Base-by-base conservation (phyloP, 2,797 vertebrate genomes). In the Epinephelus awoara region DNA sequence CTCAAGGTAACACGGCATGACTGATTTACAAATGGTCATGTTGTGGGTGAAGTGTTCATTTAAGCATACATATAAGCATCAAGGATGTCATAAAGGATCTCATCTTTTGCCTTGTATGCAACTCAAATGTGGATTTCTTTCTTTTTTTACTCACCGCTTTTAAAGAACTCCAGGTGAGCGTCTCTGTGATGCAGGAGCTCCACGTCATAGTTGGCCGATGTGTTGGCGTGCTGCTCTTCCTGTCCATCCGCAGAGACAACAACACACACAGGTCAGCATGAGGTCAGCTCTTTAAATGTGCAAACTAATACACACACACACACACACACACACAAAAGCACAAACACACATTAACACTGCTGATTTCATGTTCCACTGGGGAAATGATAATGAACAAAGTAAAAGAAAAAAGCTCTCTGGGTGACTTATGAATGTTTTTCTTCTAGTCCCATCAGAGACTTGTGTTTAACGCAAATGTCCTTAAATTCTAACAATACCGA, bases 211-310 rank as follows among this genome's bases (percentile, higher is more conserved):
- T 99, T 99, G 75, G 98, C 98, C 2, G 98, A 99, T 5, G 98
- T 99, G 92, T 99, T 99, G 72, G 98, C 98, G 63, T 99, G 98
- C 51, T 99, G 98, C 88, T 99, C 98, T 94, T 99, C 98, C 98
- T 99, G 96, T 72, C 92, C 91, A 77, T 49, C 88, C 90, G 84
- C 91, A 89, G 79, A 82, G 38, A 90, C 59, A 88, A 69, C 11
- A 58, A 93, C 77, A 89, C 73, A 80, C 1, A 65, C 55, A 40
- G 29, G 66, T 93, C 23, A 91, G 79, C 8, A 1, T 51, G 42
- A 55, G 25, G 27, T 62, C 54, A 14, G n/a, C 49, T 69, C 47
- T 54, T 42, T 6, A 50, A 47, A 61, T 18, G 25, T 49, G 50
- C 25, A 19, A 14, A 65, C 34, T 34, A 10, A 64, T 0, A 72